Evolutionary conservation across 2,888 invertebrate species (phyloP).

Genomic region (Diaprepes abbreviatus): DNA sequence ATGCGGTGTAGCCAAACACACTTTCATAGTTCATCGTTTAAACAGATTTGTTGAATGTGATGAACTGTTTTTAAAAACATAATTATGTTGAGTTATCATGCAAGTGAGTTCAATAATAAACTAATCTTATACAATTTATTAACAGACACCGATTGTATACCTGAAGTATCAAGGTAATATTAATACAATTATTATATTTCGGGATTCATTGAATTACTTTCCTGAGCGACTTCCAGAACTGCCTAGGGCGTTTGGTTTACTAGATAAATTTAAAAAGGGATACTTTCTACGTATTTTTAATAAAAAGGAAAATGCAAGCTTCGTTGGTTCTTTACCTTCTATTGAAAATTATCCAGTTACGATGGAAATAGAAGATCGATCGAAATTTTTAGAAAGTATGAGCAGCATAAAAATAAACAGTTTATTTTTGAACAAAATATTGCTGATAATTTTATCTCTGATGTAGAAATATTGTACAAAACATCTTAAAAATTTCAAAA

Average conservation of each 20-base stretch:
- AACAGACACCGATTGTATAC: slow-evolving; percentile 30
- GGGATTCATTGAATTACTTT: no score
- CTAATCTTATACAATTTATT: slow-evolving; percentile 32
- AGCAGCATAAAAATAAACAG: slow-evolving; percentile 13
- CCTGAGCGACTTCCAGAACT: slow-evolving; percentile 55
- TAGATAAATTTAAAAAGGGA: no score
- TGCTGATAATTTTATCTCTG: slow-evolving; percentile 52
- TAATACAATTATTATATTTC: slow-evolving; percentile 41
- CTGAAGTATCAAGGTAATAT: slow-evolving; percentile 41
- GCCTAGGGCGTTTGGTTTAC: no score
- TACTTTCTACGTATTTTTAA: no score
- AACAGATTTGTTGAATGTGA: neutral
- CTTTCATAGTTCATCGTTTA: neutral
- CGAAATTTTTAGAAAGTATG: slow-evolving; percentile 45
- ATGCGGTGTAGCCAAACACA: neutral
- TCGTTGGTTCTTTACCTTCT: slow-evolving; percentile 35
- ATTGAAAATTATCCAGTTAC: slow-evolving; percentile 38
- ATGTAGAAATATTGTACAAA: no score
- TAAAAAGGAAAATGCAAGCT: no score
- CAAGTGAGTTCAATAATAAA: neutral
- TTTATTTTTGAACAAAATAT: slow-evolving; percentile 58
- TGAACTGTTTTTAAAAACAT: neutral
- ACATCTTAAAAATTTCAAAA: slow-evolving; percentile 57
- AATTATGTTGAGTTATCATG: neutral
- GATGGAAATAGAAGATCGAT: slow-evolving; percentile 23